Evolutionary conservation across 2,888 invertebrate genomes (phyloP).

Genomic region (Papilio gigon): DNA sequence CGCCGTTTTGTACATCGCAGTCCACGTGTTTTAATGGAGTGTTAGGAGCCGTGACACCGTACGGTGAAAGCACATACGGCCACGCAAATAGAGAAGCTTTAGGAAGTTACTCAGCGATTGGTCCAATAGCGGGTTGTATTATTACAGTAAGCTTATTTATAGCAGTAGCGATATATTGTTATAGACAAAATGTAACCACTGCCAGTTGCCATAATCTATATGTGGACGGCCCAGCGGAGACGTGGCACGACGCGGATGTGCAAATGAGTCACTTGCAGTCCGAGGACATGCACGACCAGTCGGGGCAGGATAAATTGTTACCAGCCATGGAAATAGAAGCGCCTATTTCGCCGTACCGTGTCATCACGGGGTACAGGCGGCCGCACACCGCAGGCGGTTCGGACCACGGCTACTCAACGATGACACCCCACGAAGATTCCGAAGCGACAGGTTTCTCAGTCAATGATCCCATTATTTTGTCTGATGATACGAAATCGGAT

Average conservation of each 20-base stretch:
- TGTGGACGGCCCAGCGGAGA: slow-evolving; percentile 77
- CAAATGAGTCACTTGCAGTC: slow-evolving; percentile 88
- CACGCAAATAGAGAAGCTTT: slow-evolving; percentile 75
- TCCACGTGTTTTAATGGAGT: slow-evolving; percentile 93
- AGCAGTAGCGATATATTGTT: slow-evolving; percentile 92
- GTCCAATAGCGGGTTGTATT: slow-evolving; percentile 93
- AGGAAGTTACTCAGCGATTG: slow-evolving; percentile 88
- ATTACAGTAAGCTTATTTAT: slow-evolving; percentile 91
- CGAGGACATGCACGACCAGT: slow-evolving; percentile 85
- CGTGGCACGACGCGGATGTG: slow-evolving; percentile 83
- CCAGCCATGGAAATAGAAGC: slow-evolving; percentile 84
- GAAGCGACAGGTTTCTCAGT: slow-evolving; percentile 90
- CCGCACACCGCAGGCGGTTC: slow-evolving; percentile 90
- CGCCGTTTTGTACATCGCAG: slow-evolving; percentile 91
- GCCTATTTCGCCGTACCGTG: slow-evolving; percentile 93
- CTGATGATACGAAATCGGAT: slow-evolving; percentile 80
- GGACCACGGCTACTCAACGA: slow-evolving; percentile 97
- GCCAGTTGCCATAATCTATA: slow-evolving; percentile 78
- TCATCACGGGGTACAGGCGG: slow-evolving; percentile 90
- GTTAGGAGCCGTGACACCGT: slow-evolving; percentile 91
- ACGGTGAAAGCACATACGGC: slow-evolving; percentile 86
- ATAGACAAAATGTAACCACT: slow-evolving; percentile 85
- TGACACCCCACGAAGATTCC: slow-evolving; percentile 95
- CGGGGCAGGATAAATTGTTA: slow-evolving; percentile 85
- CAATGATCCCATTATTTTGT: slow-evolving; percentile 83